Base-by-base conservation (phyloP, 2,888 invertebrate species). In the Ornithoptera priamus region DNA sequence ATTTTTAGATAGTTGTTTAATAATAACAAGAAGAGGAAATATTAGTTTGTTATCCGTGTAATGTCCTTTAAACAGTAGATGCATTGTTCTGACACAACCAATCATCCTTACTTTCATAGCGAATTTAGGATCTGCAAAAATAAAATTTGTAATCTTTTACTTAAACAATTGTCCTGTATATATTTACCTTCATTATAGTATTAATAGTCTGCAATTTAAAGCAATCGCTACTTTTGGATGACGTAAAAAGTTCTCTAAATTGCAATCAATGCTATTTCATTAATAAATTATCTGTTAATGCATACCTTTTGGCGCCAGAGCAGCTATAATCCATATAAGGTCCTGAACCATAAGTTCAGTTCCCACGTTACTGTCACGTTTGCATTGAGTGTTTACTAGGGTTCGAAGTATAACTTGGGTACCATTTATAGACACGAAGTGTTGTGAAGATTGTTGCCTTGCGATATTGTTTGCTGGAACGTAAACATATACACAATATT, bases 31-130 rank as follows among this genome's bases (percentile, higher is more conserved):
- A 62, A 94, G 80, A 20, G 94, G 94, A 74, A 94, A 89, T 72
- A 95, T 84, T 7, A 94, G 83, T 79, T 94, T 94, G 74, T 92
- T 93, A 80, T 94, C 93, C 65, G 93, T 94, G 76, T 92, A 94
- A 77, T 94, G 92, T 50, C 93, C 92, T 78, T 94, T 94, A 59
- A 95, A 79, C 73, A 95, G 88, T n/a, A 91, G 85, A 80, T 95
- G 94, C 85, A 95, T 93, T 75, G 94, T 91, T 81, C 94, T 93
- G 1, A 94, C 92, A 74, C 93, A 93, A 60, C 94, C 94, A 57
- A 94, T 84, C 81, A 94, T 89, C 78, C 95, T 93, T 24, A 95
- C 93, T 88, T 95, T 95, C 72, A 93, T 84, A 22, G 95, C 94
- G 82, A 96, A 95, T 85, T 95, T 95, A 67, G 92, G 85, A 90